Evolutionary conservation across 2,113 vertebrate species (phyloP).

Genomic region (Saimiri boliviensis): DNA sequence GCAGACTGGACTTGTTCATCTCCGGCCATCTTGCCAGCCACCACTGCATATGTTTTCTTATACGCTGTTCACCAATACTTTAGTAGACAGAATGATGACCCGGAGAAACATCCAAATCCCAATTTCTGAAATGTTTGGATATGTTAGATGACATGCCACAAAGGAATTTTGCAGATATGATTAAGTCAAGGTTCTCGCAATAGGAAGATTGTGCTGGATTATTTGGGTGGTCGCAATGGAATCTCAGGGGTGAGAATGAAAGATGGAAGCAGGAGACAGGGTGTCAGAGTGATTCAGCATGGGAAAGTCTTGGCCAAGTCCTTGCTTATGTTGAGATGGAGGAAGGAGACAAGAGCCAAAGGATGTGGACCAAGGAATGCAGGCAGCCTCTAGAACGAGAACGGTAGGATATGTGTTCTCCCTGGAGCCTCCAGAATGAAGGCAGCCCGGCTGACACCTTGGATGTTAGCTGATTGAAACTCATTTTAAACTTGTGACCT

Average conservation of each 20-base stretch:
- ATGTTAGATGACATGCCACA: not conserved
- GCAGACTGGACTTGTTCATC: too few relatives aligned
- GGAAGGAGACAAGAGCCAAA: not conserved
- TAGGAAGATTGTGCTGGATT: not conserved
- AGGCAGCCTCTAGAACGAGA: not conserved
- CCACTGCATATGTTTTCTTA: not conserved
- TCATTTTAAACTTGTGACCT: not conserved
- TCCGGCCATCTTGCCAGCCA: too few relatives aligned
- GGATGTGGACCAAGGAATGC: not conserved
- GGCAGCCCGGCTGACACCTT: fast-evolving
- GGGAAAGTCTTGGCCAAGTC: fast-evolving
- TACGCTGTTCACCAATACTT: not conserved
- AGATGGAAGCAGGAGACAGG: not conserved
- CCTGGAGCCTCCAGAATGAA: not conserved
- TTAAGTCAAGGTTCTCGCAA: not conserved
- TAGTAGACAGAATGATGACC: fast-evolving
- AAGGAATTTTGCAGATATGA: not conserved
- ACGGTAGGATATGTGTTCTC: fast-evolving
- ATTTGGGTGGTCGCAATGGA: fast-evolving
- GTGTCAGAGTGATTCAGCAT: fast-evolving
- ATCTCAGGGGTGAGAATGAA: not conserved
- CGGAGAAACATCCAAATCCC: fast-evolving
- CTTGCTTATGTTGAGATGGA: not conserved
- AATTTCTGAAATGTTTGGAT: not conserved
- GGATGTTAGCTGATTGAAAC: not conserved